Base-by-base conservation (phyloP, 2,888 invertebrate genomes). In the Cistogaster globosa region DNA sequence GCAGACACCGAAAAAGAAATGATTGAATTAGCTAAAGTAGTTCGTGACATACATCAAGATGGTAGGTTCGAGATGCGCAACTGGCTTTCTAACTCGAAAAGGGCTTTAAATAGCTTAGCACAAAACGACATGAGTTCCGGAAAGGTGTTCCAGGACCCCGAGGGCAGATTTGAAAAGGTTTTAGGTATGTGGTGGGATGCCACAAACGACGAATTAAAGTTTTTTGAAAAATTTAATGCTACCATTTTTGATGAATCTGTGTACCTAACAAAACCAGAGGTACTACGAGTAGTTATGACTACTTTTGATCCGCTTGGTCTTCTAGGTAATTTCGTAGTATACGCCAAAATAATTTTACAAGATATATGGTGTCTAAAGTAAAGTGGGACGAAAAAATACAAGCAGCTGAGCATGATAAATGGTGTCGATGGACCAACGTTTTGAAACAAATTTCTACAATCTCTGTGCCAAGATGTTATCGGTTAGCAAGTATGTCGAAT, bases 31-130 rank as follows among this genome's bases (percentile, higher is more conserved):
- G 26, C 26, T 26, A 36, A n/a, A 12, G 32, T 60, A 7, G 87
- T 86, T 0, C 68, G 22, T 11, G 38, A 18, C 11, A 86, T 84
- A 12, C 69, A 86, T n/a, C 32, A 12, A 0, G 53, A 77, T 16
- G 86, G 57, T 1, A 82, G 86, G 0, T 86, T 87, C 60, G 77
- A 81, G 16, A 69, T 87, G 48, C 48, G 80, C 20, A 82, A 84
- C 9, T 87, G 77, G 65, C 58, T 86, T 6, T 86, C 83, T 2
- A 87, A 84, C 57, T 87, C 83, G 0, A 60, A 26, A 57, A n/a
- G n/a, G 22, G 57, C 26, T 16, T 6, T 58, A 6, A 36, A 9
- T 6, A 20, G n/a, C 11, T 58, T 58, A 16, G 58, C 7, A 2
- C 42, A 42, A 42, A 42, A 42, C 42, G 12, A 42, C 12, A 42